A percentile compares a stretch with the other conserved stretches of the same genome.
Conservation (phyloP, 2,888 invertebrate genomes). For the Entomobrya proxima region DNA sequence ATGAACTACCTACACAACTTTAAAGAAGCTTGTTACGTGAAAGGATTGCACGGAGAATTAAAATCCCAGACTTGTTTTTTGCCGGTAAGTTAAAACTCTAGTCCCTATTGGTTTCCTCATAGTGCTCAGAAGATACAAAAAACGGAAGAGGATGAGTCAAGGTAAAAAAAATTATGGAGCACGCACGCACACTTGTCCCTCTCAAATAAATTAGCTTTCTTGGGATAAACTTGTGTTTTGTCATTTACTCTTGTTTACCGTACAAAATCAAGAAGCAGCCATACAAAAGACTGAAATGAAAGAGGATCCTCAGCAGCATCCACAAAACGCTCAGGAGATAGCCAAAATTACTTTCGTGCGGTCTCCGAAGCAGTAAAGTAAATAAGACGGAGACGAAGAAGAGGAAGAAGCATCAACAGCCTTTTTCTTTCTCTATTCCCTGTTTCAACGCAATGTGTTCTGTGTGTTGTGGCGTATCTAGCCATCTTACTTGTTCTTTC, state of each 20-base stretch:
- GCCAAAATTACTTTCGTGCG: no score
- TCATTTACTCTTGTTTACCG: background rate
- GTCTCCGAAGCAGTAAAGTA: no score
- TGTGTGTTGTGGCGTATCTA: background rate
- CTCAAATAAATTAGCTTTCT: conserved; percentile 47
- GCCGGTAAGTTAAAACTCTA: no score
- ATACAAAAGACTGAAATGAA: background rate
- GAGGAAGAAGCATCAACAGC: conserved; percentile 21
- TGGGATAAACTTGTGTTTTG: conserved; percentile 31
- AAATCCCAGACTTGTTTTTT: no score
- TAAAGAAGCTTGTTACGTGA: no score
- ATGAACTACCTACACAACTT: no score
- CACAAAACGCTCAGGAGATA: no score
- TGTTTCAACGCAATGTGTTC: background rate
- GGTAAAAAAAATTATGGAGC: conserved; percentile 11
- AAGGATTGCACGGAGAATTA: no score
- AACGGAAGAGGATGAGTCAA: background rate
- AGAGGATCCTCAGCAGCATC: no score
- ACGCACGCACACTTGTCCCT: conserved; percentile 1
- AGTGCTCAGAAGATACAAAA: background rate
- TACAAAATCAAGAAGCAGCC: background rate
- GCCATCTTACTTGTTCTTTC: conserved; percentile 25
- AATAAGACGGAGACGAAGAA: background rate
- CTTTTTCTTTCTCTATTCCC: background rate
- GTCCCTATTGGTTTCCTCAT: no score